Conservation (phyloP, 2,113 vertebrate genomes). For the Rafetus swinhoei region DNA sequence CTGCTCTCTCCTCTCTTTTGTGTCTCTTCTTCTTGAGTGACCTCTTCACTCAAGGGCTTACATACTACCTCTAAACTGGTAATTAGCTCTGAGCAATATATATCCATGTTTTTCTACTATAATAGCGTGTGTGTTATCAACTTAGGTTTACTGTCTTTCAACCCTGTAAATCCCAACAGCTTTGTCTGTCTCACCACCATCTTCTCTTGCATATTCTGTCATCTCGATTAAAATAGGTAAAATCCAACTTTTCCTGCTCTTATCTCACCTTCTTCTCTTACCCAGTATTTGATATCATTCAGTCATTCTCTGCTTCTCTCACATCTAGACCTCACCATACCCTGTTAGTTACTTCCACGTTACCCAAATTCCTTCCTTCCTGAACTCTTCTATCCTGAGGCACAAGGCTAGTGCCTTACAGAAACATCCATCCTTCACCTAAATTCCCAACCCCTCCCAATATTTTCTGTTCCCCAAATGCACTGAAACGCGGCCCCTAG, state of each 20-base stretch:
- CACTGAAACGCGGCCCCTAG: neutral
- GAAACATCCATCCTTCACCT: neutral
- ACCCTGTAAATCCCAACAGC: neutral
- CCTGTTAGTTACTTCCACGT: neutral
- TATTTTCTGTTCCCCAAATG: neutral
- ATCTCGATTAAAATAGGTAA: neutral
- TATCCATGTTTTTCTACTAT: neutral
- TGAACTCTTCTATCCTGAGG: neutral
- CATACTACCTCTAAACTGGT: neutral
- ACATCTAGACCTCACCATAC: neutral
- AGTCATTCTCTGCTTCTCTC: neutral
- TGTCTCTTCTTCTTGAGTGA: neutral
- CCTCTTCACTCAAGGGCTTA: fast-evolving
- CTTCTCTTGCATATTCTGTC: neutral
- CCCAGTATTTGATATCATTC: neutral
- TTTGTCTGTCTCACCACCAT: neutral
- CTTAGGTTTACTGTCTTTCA: neutral
- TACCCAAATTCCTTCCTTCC: neutral
- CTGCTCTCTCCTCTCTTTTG: neutral
- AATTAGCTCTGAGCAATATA: neutral
- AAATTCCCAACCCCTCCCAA: neutral
- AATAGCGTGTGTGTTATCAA: neutral
- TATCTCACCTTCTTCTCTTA: neutral
- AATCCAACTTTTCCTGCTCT: neutral
- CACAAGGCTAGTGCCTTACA: neutral